Evolutionary conservation across 2,888 invertebrate species (phyloP).

Genomic region (Protonemura montana): DNA sequence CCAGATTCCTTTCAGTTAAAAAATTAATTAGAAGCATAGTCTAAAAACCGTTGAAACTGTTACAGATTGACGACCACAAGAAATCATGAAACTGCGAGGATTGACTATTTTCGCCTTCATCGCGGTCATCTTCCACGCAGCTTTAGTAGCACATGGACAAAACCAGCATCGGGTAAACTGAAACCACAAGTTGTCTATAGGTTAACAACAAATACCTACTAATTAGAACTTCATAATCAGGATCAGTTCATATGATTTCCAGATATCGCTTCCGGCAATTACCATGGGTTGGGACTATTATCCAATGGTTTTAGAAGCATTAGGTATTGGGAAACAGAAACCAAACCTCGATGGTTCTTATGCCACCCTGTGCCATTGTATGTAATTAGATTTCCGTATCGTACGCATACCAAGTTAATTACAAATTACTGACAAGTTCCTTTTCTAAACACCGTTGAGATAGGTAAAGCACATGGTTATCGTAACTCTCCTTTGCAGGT

Average conservation of each 20-base stretch:
- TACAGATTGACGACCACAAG: not conserved
- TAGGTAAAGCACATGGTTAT: not conserved
- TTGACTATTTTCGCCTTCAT: not conserved
- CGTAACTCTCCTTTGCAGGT: too few species aligned
- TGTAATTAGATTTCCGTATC: not conserved
- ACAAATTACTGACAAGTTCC: not conserved
- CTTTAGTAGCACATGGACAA: conserved; percentile 16
- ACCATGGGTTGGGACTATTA: not conserved
- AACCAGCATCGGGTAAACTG: conserved; percentile 23
- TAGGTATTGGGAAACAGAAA: not conserved
- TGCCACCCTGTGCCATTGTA: not conserved
- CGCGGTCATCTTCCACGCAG: not conserved
- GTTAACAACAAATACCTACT: not conserved
- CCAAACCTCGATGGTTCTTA: not conserved
- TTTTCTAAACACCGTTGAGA: not conserved
- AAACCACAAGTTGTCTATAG: not conserved
- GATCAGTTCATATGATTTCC: not conserved
- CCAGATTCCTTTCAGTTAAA: too few species aligned
- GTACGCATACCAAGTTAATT: not conserved
- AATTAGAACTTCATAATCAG: not conserved
- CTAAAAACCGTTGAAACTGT: not conserved
- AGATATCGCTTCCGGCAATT: not conserved
- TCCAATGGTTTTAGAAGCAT: not conserved
- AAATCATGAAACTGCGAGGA: conserved; percentile 15
- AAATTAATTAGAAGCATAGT: too few species aligned